Percentiles rank a stretch among this genome's conserved stretches.
Conservation (phyloP, 2,888 invertebrate genomes). For the Trachelus iudaicus region DNA sequence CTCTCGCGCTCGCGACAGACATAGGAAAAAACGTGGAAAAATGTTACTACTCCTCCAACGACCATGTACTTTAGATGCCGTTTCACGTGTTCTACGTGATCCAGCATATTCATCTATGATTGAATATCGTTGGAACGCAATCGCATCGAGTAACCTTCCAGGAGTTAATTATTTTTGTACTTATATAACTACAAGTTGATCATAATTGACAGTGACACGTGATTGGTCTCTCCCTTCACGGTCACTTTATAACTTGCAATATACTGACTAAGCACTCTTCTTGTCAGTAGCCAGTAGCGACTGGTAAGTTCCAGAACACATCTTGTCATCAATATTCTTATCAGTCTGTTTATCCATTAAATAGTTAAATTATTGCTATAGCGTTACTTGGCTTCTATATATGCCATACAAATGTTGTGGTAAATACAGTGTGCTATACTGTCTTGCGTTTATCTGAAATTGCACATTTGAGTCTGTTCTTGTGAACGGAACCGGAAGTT, state of each 20-base stretch:
- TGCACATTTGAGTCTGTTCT: not conserved
- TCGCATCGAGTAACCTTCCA: not conserved
- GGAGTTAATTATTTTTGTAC: not conserved
- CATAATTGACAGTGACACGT: not conserved
- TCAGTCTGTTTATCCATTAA: not conserved
- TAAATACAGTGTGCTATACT: not conserved
- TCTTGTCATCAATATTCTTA: not conserved
- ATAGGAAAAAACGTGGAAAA: not conserved
- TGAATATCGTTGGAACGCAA: not conserved
- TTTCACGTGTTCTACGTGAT: not conserved
- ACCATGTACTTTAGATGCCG: not conserved
- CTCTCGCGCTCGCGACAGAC: not conserved
- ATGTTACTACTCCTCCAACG: not conserved
- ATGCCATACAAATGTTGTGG: not conserved
- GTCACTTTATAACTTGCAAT: not conserved
- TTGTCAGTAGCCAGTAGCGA: not conserved
- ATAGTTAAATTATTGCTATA: too few species aligned
- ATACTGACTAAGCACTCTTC: not conserved
- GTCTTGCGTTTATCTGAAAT: not conserved
- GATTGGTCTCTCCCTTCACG: not conserved
- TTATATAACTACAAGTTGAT: not conserved
- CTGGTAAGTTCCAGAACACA: not conserved
- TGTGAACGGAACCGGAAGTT: not conserved
- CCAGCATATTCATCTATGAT: not conserved
- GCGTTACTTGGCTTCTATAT: not conserved